Evolutionary conservation across 2,113 vertebrate genomes (phyloP), one percentile per base, ranked within the genome.

Genomic region (Labrus mixtus): DNA sequence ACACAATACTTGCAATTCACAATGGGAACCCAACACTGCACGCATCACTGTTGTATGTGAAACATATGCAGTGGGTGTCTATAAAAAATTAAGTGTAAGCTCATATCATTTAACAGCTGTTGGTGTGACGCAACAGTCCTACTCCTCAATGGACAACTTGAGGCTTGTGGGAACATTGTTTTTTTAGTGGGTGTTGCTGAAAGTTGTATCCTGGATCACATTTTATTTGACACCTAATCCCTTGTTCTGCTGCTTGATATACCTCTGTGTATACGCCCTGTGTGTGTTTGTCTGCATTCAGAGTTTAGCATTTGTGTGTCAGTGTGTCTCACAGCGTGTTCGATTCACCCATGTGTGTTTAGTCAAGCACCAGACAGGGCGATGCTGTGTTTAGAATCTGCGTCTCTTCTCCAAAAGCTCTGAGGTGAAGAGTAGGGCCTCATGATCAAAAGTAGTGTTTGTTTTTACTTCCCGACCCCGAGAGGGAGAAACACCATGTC

Each of bases 361-460:
- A 83, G 85, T 88, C 62, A 56, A 85, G 54, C 64, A 82, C 68
- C 63, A 87, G 63, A 76, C 68, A 92, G 83, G 23, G 58, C 7
- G 65, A 58, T 86, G 61, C 3, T 39, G 81, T 87, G 79, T 82
- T 85, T 84, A 78, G 79, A 90, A 78, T 68, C 83, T 68, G 73
- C 45, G 79, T 82, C 67, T 89, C 83, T 87, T 94, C 90, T 92
- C 91, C 79, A 90, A 91, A 90, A 92, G 74, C 90, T 87, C 85
- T 57, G 3, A 65, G 86, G 85, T 90, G 84, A 81, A 89, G 53
- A 91, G 66, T 70, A 57, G 74, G 77, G 87, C 73, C 90, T 93
- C 89, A 93, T 95, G 94, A 96, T 96, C 93, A 95, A 93, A 96
- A 94, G 93, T 76, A 80, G 50, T 88, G 87, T 93, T 91, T 91